These are phyloP conservation scores for Aplysia californica DNA, from an alignment of 1,140 invertebrate genomes.

Conservation along the genomic window DNA sequence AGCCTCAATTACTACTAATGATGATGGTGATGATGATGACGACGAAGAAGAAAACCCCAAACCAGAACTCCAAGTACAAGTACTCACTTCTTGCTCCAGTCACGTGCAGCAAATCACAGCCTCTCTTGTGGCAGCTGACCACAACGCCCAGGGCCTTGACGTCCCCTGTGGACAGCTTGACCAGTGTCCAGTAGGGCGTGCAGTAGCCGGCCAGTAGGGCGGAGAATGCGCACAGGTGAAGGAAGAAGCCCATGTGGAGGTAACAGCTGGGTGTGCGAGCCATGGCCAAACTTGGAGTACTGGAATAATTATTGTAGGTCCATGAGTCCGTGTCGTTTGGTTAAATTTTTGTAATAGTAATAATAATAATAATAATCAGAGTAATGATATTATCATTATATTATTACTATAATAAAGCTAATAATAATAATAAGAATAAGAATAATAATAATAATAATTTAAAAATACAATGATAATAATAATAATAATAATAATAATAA, in stretches of 20 bases:
- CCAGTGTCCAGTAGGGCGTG: conserved; percentile 26
- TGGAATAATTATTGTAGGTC: too few species aligned
- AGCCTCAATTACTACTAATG: not conserved
- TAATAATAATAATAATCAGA: not conserved
- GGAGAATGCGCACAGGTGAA: not conserved
- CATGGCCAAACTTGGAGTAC: too few species aligned
- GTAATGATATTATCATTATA: too few species aligned
- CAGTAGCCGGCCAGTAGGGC: conserved; percentile 8
- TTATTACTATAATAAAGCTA: too few species aligned
- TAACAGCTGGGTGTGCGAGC: not conserved
- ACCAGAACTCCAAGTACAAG: too few species aligned
- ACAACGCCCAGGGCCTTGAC: not conserved
- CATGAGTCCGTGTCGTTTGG: too few species aligned
- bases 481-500: not conserved
- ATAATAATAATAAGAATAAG: not conserved
- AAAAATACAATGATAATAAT: not conserved
- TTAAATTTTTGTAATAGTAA: too few species aligned
- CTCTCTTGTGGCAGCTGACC: conserved; percentile 4
- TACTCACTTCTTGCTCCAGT: conserved; percentile 12
- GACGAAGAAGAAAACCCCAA: too few species aligned
- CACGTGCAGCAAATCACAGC: conserved; percentile 15
- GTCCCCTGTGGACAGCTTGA: not conserved
- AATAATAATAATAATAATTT: not conserved
- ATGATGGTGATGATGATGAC: too few species aligned
- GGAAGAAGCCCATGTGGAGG: conserved; percentile 3